Evolutionary conservation across 2,113 vertebrate species (phyloP), one percentile per base, ranked within the genome.

Genomic region (Phrynocephalus versicolor): DNA sequence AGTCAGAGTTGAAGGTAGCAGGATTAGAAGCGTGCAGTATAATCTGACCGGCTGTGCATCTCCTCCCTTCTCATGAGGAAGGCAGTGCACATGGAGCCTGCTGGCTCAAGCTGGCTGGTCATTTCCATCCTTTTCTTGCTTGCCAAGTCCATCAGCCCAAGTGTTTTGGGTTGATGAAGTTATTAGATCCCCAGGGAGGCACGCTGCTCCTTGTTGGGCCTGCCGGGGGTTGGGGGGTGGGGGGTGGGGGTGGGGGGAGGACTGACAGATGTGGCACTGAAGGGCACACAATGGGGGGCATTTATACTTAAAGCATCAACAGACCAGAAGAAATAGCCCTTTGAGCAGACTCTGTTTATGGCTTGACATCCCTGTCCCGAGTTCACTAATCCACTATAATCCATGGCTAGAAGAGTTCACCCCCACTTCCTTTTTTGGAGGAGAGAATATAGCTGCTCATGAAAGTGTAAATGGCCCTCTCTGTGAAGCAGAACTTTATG

Each of bases 391-490:
- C n/a, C 6, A 23, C 88, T 65, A 89, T 83, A 87, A 58, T 88
- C 82, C 57, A 82, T 12, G 21, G 16, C 21, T 62, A 1, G 13
- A 27, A 27, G 25, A 2, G 2, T 51, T 51, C 45, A 5, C 45
- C 45, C 45, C 45, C 45, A 5, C 10, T 51, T 51, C 10, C 4
- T 45, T 90, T 65, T 87, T 91, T 87, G 89, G 69, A 91, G 92
- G 85, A 90, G 85, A 82, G 89, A 93, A 91, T 94, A 90, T 91
- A 90, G 91, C 92, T 91, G 82, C 83, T 94, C 94, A 94, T 95
- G 88, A 87, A 93, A 90, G 88, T 92, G 86, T 92, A 92, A 94
- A 88, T 90, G 84, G 21, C 83, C 15, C 65, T 7, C 30, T 71
- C 37, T 74, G 72, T 83, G 90, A 94, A 87, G 85, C 65, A 88